A percentile compares a stretch with the other conserved stretches of the same genome.
These are phyloP conservation scores for Sitophilus oryzae DNA, from an alignment of 1,140 invertebrate species.

Conservation along the genomic window DNA sequence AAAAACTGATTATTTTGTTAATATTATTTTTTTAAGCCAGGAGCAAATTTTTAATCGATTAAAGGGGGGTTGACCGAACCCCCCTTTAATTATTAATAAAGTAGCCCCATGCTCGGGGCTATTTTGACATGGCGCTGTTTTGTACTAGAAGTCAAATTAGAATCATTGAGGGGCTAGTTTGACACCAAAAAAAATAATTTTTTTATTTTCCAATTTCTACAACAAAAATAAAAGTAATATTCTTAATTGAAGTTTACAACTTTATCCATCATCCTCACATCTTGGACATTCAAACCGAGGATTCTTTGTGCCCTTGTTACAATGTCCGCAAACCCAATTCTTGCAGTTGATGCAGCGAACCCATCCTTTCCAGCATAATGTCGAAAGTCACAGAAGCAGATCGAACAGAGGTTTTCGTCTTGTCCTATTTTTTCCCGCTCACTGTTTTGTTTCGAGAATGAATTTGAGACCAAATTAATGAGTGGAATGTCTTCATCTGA, in stretches of 20 bases:
- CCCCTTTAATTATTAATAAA: too few species aligned
- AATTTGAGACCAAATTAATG: conserved; percentile 2
- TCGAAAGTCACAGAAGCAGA: conserved; percentile 4
- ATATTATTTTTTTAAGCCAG: too few species aligned
- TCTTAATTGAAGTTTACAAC: not conserved
- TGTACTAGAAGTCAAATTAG: conserved; percentile 5
- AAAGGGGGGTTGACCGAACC: too few species aligned
- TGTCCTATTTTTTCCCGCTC: conserved; percentile 1
- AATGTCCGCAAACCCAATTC: conserved; percentile 1
- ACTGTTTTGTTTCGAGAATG: not conserved
- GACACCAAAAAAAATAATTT: not conserved
- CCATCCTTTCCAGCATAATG: not conserved
- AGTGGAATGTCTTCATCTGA: not conserved
- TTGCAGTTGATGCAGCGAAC: not conserved
- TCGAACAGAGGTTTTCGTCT: conserved; percentile 3
- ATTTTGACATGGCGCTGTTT: too few species aligned
- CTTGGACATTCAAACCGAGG: not conserved
- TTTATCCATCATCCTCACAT: conserved; percentile 4
- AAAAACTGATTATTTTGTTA: too few species aligned
- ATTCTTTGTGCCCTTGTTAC: conserved; percentile 1
- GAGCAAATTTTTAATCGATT: too few species aligned
- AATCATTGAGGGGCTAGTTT: not conserved
- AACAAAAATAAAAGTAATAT: conserved; percentile 2
- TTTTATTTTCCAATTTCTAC: not conserved
- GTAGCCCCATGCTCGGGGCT: not conserved